Conservation (phyloP, 2,888 invertebrate genomes). For the Sericinus montela region DNA sequence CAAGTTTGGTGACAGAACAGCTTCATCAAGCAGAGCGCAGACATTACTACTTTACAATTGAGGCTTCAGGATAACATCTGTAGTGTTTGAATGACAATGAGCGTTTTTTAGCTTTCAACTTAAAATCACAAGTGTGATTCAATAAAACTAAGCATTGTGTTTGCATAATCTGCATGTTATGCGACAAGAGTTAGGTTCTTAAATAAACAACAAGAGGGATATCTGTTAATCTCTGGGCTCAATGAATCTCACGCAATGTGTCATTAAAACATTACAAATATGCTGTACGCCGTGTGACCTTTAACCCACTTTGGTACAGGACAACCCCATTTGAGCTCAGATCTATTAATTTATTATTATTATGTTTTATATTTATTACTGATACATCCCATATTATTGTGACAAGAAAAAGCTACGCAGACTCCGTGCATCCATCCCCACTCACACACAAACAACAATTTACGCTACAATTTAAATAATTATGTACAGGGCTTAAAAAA, state of each 20-base stretch:
- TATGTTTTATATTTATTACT: constrained; percentile 8
- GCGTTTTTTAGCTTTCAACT: not conserved
- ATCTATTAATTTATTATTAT: constrained; percentile 11
- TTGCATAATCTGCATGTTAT: no score
- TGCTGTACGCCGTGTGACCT: not conserved
- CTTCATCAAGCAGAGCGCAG: not conserved
- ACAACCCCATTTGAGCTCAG: constrained; percentile 4
- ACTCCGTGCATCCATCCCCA: constrained; percentile 34
- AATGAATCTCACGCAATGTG: not conserved
- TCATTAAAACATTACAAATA: not conserved
- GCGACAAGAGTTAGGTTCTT: no score
- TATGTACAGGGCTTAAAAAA: constrained; percentile 26
- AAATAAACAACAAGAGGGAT: not conserved
- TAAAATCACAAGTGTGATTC: no score
- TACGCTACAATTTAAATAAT: constrained; percentile 41
- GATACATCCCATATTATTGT: constrained; percentile 12
- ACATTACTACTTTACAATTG: constrained; percentile 14
- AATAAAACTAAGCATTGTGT: no score
- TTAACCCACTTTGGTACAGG: not conserved
- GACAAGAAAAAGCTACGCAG: constrained; percentile 21
- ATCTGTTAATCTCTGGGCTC: not conserved
- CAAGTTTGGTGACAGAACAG: not conserved
- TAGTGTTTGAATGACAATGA: constrained; percentile 1
- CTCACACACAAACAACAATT: constrained; percentile 31
- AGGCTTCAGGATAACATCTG: constrained; percentile 40